Evolutionary conservation across 2,797 vertebrate genomes (phyloP).

Genomic region (Sebastes matsubarae): DNA sequence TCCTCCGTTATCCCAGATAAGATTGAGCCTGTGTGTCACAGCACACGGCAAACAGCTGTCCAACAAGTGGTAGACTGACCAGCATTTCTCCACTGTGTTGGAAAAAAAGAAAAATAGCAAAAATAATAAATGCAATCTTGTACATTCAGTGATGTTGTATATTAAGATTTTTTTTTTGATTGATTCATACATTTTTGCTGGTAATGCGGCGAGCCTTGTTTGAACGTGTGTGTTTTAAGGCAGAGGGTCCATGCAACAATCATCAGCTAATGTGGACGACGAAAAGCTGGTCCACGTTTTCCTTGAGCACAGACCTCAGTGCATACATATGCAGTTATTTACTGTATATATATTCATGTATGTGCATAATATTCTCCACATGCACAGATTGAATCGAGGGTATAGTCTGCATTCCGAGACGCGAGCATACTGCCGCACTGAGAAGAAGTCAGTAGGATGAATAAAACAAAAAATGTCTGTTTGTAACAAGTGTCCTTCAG

Average conservation of each 20-base stretch:
- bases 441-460: constrained; percentile 17
- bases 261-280: constrained; percentile 37
- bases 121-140: constrained; percentile 25
- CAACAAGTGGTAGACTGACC: constrained; percentile 38
- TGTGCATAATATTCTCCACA: constrained; percentile 56
- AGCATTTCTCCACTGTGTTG: constrained; percentile 33
- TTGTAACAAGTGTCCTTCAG: constrained; percentile 50
- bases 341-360: constrained; percentile 14
- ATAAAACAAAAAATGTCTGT: constrained; percentile 34
- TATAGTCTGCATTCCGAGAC: constrained; percentile 36
- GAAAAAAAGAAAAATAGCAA: not conserved
- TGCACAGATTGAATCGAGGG: constrained; percentile 50
- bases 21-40: constrained; percentile 3
- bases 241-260: constrained; percentile 75
- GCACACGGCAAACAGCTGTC: constrained; percentile 10
- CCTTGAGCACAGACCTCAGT: constrained; percentile 30
- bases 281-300: constrained; percentile 23
- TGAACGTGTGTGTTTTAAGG: constrained; percentile 70
- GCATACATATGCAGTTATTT: constrained; percentile 6
- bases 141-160: constrained; percentile 62
- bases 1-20: not conserved
- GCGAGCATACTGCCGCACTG: constrained; percentile 8
- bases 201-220: constrained; percentile 48
- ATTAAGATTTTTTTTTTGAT: constrained; percentile 2
- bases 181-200: constrained; percentile 40